Percentiles rank a stretch among this genome's conserved stretches.
Conservation (phyloP, 2,113 vertebrate genomes). For the Notiomystis cincta region DNA sequence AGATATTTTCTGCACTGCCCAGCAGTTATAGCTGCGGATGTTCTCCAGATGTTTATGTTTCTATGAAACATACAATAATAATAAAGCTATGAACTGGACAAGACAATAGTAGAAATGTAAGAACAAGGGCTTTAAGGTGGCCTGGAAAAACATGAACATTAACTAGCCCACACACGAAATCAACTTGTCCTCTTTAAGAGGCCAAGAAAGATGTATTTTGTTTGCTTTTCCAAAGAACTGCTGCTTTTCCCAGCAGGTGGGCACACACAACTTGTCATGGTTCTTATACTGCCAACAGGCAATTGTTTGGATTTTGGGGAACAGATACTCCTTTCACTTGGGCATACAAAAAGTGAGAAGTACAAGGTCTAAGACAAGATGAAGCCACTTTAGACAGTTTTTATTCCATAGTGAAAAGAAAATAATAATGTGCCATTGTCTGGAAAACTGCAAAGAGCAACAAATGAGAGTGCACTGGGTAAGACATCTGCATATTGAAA, state of each 20-base stretch:
- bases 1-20: slow-evolving; percentile 43
- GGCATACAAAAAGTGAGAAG: not conserved
- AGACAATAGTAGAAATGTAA: slow-evolving; percentile 33
- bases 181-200: not conserved
- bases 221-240: not conserved
- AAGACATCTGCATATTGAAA: not conserved
- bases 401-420: not conserved
- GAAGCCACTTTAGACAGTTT: not conserved
- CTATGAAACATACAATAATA: slow-evolving; percentile 51
- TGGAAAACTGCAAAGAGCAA: not conserved
- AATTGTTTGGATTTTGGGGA: not conserved
- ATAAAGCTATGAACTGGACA: slow-evolving; percentile 68
- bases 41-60: slow-evolving; percentile 73
- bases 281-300: not conserved
- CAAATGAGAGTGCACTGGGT: not conserved
- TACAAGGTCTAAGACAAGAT: not conserved
- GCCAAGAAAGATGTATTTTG: not conserved
- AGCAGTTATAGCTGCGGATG: slow-evolving; percentile 73
- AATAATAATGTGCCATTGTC: not conserved
- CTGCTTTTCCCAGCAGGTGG: not conserved
- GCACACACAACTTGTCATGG: not conserved
- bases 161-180: not conserved
- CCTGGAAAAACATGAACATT: not conserved
- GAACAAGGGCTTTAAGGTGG: not conserved
- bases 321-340: not conserved